phyloP scores from a whole-genome alignment of 1,140 invertebrate species.

The Caligus rogercresseyi region DNA sequence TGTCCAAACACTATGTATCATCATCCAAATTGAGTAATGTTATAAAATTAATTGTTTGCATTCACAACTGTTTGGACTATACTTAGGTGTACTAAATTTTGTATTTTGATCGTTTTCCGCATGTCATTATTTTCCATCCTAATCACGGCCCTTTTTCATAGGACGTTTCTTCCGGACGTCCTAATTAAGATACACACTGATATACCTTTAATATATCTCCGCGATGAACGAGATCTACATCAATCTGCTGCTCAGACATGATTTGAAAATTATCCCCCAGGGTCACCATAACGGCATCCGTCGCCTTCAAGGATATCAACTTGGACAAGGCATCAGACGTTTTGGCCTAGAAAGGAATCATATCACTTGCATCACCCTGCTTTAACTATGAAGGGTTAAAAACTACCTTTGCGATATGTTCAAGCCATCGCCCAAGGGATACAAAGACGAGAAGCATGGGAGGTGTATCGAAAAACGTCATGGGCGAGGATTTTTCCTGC shows the following conservation, averaged over 20 bases:
- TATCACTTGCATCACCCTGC: no score
- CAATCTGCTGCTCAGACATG: slow-evolving; percentile 56
- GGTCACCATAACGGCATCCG: slow-evolving; percentile 71
- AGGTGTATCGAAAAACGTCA: slow-evolving; percentile 97
- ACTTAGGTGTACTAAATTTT: no score
- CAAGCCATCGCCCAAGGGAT: slow-evolving; percentile 94
- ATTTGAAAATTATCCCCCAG: slow-evolving; percentile 56
- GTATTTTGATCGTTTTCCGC: no score
- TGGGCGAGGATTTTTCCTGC: slow-evolving; percentile 55
- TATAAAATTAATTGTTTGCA: no score
- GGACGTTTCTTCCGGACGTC: no score
- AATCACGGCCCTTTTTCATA: no score
- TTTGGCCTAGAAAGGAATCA: slow-evolving; percentile 54
- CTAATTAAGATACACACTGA: no score
- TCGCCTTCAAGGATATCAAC: slow-evolving; percentile 80
- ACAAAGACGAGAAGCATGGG: slow-evolving; percentile 97
- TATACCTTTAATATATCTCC: slow-evolving; percentile 63
- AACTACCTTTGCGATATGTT: slow-evolving; percentile 81
- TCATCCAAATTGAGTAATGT: no score
- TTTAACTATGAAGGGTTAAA: not conserved
- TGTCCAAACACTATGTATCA: no score
- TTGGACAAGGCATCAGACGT: slow-evolving; percentile 94
- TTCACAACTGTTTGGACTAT: no score
- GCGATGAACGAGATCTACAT: slow-evolving; percentile 81
- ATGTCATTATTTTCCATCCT: no score